Evolutionary conservation across 2,888 invertebrate species (phyloP).

Genomic region (Drosophila cracens): DNA sequence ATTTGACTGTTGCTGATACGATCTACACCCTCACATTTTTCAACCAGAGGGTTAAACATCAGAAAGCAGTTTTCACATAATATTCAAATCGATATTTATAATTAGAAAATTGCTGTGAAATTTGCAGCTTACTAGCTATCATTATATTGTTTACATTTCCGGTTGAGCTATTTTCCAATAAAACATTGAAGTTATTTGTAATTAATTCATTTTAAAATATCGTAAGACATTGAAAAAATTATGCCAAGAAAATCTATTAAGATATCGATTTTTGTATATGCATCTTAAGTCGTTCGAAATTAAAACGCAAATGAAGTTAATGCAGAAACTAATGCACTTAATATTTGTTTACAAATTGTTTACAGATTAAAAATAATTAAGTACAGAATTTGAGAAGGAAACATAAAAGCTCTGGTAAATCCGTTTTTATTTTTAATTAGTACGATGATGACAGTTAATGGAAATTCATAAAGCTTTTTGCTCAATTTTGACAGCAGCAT

Average conservation of each 20-base stretch:
- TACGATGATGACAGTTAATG: background rate
- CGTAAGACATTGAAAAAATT: background rate
- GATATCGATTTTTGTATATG: background rate
- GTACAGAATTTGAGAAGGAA: background rate
- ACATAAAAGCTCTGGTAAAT: background rate
- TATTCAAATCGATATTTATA: background rate
- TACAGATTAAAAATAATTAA: background rate
- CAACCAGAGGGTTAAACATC: background rate
- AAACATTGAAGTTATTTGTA: background rate
- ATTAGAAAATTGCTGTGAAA: background rate
- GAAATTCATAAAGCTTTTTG: background rate
- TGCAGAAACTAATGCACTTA: background rate
- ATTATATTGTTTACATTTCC: too few species aligned
- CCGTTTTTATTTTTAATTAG: background rate
- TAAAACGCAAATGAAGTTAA: background rate
- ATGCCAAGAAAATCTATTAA: background rate
- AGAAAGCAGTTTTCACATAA: background rate
- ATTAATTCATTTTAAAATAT: background rate
- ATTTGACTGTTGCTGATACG: background rate
- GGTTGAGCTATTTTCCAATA: background rate
- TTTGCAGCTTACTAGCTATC: background rate
- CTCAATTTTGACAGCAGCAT: background rate
- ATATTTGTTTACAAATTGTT: background rate
- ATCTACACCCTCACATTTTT: background rate
- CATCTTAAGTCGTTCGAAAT: background rate